Percentiles rank a stretch among this genome's conserved stretches.
These are phyloP conservation scores for Micropoecilia bifurca DNA, from an alignment of 2,797 vertebrate species.

Conservation along the genomic window DNA sequence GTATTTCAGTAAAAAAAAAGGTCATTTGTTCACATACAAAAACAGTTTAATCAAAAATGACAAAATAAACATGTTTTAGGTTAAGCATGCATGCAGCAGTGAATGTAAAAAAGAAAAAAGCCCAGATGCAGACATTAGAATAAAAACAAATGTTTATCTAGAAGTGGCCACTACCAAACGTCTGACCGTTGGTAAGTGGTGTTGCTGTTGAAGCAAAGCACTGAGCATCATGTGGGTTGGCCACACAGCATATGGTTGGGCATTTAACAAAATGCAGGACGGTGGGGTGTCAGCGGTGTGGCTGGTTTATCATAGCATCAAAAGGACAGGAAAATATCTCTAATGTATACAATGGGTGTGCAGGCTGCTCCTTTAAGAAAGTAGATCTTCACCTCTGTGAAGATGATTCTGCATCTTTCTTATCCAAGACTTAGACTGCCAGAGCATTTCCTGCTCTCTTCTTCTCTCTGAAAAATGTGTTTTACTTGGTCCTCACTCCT, in stretches of 20 bases:
- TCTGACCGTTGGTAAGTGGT: background rate
- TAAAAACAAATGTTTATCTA: background rate
- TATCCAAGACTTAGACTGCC: constrained; percentile 11
- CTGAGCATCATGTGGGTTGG: background rate
- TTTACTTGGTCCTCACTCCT: constrained; percentile 26
- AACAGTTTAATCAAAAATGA: background rate
- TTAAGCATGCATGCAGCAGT: background rate
- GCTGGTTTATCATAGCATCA: background rate
- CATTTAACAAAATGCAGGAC: background rate
- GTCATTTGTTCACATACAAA: background rate
- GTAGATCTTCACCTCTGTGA: background rate
- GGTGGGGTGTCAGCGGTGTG: no score
- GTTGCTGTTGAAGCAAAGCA: background rate
- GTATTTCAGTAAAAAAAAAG: background rate
- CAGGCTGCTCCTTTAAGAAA: background rate
- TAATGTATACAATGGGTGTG: background rate
- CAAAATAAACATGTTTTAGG: background rate
- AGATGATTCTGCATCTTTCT: constrained; percentile 29
- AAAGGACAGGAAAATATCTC: background rate
- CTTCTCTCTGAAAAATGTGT: constrained; percentile 24
- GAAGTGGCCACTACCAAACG: background rate
- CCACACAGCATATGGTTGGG: background rate
- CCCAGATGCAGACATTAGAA: no score
- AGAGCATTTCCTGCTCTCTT: background rate
- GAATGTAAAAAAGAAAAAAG: no score